These are phyloP conservation scores for Cercocebus atys DNA, from an alignment of 2,113 vertebrate species.

Conservation along the genomic window DNA sequence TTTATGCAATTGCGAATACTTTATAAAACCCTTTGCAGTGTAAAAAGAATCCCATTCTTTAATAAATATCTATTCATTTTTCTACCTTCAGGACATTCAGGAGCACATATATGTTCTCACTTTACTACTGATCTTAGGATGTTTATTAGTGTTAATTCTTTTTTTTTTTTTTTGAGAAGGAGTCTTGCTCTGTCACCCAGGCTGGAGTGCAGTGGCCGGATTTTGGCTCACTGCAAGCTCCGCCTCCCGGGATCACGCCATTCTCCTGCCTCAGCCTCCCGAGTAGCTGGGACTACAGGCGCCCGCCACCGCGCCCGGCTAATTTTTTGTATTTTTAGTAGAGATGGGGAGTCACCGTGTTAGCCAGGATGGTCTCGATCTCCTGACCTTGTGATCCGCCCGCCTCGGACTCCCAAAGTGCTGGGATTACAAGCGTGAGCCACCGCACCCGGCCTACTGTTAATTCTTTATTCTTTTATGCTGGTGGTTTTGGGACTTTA, in stretches of 20 bases:
- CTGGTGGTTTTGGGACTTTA: not conserved
- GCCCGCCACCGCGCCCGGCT: rapidly evolving
- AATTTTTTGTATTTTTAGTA: too few species aligned
- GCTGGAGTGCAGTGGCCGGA: rapidly evolving
- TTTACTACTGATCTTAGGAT: not conserved
- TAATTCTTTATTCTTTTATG: not conserved
- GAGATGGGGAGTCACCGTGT: too few species aligned
- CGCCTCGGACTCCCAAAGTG: too few species aligned
- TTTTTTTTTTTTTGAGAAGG: not conserved
- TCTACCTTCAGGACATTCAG: not conserved
- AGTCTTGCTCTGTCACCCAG: rapidly evolving
- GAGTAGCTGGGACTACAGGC: too few species aligned
- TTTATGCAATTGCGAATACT: not conserved
- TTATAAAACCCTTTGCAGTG: not conserved
- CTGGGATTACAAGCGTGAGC: too few species aligned
- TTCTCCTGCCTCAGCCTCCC: too few species aligned
- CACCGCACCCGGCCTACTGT: not conserved
- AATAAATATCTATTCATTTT: not conserved
- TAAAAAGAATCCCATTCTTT: slow-evolving; percentile 15
- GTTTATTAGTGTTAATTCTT: not conserved
- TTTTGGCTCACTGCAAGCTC: rapidly evolving
- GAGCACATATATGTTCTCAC: not conserved
- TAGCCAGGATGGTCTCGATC: too few species aligned
- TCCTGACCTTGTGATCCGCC: too few species aligned
- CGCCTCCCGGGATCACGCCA: rapidly evolving